A percentile compares a stretch with the other conserved stretches of the same genome.
Conservation (phyloP, 2,113 vertebrate genomes). For the Pterocles burchelli region DNA sequence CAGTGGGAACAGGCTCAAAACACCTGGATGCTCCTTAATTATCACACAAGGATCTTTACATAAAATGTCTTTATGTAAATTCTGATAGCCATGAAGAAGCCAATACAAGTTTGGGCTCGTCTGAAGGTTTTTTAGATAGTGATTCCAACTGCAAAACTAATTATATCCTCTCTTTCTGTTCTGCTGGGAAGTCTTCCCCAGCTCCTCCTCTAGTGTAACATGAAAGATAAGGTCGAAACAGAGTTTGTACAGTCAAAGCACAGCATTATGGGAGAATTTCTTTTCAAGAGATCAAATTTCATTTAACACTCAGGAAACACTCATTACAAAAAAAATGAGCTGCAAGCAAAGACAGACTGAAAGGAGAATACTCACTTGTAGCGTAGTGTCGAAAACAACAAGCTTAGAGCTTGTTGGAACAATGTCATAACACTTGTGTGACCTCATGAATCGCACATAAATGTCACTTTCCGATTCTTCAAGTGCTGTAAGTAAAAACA, state of each 20-base stretch:
- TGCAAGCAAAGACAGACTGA: not conserved
- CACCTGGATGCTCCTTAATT: not conserved
- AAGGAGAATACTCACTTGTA: slow-evolving; percentile 84
- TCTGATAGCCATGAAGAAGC: not conserved
- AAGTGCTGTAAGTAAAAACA: slow-evolving; percentile 73
- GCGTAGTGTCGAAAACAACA: slow-evolving; percentile 96
- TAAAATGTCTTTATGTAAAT: not conserved
- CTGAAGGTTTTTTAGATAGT: not conserved
- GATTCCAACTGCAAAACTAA: not conserved
- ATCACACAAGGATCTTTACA: not conserved
- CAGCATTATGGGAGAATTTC: not conserved
- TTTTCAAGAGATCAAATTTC: not conserved
- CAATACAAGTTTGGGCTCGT: not conserved
- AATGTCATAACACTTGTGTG: slow-evolving; percentile 98
- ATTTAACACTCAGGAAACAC: not conserved
- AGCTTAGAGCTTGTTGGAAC: slow-evolving; percentile 97
- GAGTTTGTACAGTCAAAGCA: not conserved
- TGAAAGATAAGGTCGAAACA: not conserved
- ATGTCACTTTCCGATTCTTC: slow-evolving; percentile 93
- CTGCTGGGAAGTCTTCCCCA: not conserved
- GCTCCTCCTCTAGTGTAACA: not conserved
- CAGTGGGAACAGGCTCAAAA: not conserved
- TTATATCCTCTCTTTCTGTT: not conserved
- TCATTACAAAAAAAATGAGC: not conserved
- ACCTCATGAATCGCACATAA: slow-evolving; percentile 98